These are phyloP conservation scores for Drosophila ananassae DNA, from an alignment of 1,140 invertebrate genomes.

Conservation along the genomic window DNA sequence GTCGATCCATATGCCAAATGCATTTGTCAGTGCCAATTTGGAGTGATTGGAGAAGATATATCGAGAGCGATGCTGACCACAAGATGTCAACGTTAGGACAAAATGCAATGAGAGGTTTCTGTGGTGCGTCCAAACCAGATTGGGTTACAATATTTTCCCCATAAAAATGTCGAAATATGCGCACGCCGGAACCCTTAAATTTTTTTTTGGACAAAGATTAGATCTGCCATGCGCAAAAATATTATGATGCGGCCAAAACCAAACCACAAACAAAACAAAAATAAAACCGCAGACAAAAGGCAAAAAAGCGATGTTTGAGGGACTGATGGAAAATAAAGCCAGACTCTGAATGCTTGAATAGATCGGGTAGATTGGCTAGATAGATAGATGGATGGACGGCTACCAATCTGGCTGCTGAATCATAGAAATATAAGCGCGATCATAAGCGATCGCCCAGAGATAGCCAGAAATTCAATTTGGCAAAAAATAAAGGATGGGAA, in stretches of 20 bases:
- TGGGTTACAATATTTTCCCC: constrained; percentile 80
- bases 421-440: constrained; percentile 79
- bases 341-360: constrained; percentile 30
- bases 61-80: constrained; percentile 38
- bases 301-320: constrained; percentile 13
- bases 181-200: constrained; percentile 54
- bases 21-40: constrained; percentile 71
- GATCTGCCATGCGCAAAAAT: constrained; percentile 80
- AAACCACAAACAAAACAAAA: constrained; percentile 53
- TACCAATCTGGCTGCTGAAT: constrained; percentile 75
- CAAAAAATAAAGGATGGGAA: constrained; percentile 9
- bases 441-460: constrained; percentile 66
- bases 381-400: constrained; percentile 60
- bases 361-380: neutral
- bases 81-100: constrained; percentile 75
- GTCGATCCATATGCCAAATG: constrained; percentile 43
- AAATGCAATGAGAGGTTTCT: constrained; percentile 73
- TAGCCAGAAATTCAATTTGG: constrained; percentile 39
- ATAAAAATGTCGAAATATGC: constrained; percentile 77
- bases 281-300: constrained; percentile 40
- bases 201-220: constrained; percentile 62
- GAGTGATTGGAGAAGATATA: constrained; percentile 23
- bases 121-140: constrained; percentile 59
- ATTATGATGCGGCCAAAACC: constrained; percentile 69
- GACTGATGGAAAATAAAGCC: constrained; percentile 32